Conservation (phyloP, 1,140 invertebrate genomes). For the Bombus superbus region DNA sequence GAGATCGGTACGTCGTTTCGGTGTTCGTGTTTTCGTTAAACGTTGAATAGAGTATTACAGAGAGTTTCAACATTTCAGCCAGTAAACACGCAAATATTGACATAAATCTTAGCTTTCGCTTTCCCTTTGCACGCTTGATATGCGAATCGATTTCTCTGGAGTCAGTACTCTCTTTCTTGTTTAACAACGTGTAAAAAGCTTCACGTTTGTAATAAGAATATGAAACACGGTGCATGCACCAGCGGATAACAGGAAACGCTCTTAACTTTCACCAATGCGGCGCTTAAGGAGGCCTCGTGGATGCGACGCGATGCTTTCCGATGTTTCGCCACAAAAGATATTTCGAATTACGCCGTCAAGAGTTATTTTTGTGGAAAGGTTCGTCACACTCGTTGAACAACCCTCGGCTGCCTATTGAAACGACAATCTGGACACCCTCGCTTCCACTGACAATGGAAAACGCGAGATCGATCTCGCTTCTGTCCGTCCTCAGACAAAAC, state of each 20-base stretch:
- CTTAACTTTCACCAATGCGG: neutral
- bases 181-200: too few relatives aligned
- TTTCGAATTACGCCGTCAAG: slow-evolving; percentile 28
- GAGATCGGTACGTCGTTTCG: too few relatives aligned
- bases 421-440: slow-evolving; percentile 28
- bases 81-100: too few relatives aligned
- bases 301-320: neutral
- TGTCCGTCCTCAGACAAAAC: slow-evolving; percentile 45
- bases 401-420: slow-evolving; percentile 34
- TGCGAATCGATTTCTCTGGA: too few relatives aligned
- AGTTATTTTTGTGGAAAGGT: slow-evolving; percentile 5
- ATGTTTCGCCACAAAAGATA: slow-evolving; percentile 35
- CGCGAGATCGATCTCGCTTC: slow-evolving; percentile 38
- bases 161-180: too few relatives aligned
- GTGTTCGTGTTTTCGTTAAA: too few relatives aligned
- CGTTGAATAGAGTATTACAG: too few relatives aligned
- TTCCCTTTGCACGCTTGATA: too few relatives aligned
- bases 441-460: slow-evolving; percentile 29
- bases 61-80: too few relatives aligned
- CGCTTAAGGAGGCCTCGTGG: slow-evolving; percentile 10
- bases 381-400: neutral
- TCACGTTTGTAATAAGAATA: neutral
- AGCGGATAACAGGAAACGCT: too few relatives aligned
- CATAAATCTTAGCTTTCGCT: too few relatives aligned
- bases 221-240: neutral